Evolutionary conservation across 2,888 invertebrate species (phyloP).

Genomic region (Oeneis ivallda): DNA sequence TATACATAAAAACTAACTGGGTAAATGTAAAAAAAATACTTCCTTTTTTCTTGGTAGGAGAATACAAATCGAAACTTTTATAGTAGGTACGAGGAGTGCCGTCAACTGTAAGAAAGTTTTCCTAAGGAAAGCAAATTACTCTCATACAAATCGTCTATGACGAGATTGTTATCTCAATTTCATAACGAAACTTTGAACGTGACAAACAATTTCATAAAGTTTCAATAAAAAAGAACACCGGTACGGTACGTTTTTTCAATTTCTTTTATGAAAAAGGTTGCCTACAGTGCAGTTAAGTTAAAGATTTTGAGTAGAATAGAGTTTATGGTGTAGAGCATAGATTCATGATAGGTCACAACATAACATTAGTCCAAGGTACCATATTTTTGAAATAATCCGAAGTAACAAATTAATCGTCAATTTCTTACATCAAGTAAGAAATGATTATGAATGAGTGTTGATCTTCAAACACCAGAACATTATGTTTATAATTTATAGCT

Average conservation of each 20-base stretch:
- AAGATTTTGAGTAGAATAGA: no score
- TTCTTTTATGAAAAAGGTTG: no score
- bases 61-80: constrained; percentile 70
- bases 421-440: no score
- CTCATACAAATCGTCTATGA: constrained; percentile 67
- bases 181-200: constrained; percentile 54
- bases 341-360: no score
- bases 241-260: background rate
- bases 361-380: no score
- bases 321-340: no score
- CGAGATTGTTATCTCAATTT: constrained; percentile 65
- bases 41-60: constrained; percentile 41
- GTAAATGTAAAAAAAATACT: background rate
- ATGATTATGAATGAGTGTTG: no score
- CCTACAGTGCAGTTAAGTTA: no score
- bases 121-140: constrained; percentile 64
- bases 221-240: constrained; percentile 8
- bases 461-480: no score
- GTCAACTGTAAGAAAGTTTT: constrained; percentile 68
- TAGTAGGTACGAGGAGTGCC: constrained; percentile 56
- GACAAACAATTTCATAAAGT: constrained; percentile 48
- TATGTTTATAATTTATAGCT: no score
- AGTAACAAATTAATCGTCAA: no score
- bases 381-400: no score
- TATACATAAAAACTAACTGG: background rate